A percentile compares a stretch with the other conserved stretches of the same genome.
phyloP scores from a whole-genome alignment of 1,140 invertebrate genomes.

The Orius insidiosus region DNA sequence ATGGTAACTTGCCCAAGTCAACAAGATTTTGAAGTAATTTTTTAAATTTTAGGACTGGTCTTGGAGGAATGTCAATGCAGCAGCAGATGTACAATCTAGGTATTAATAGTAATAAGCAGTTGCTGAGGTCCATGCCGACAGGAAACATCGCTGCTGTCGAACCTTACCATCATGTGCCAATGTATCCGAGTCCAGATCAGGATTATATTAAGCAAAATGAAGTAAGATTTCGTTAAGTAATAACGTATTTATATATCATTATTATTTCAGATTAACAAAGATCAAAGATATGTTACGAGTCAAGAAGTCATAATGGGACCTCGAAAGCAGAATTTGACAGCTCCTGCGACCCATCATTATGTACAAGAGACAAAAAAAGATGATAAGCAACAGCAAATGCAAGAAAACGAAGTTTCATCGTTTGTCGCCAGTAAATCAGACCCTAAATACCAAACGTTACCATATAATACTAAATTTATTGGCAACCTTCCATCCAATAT shows the following conservation, averaged over 20 bases:
- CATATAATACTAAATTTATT: constrained; percentile 42
- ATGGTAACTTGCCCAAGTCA: neutral
- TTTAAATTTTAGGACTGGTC: neutral
- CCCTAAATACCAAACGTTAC: constrained; percentile 84
- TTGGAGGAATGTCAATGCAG: constrained; percentile 14
- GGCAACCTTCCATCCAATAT: constrained; percentile 12
- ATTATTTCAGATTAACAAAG: constrained; percentile 7
- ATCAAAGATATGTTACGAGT: constrained; percentile 8
- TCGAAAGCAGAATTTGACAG: constrained; percentile 5
- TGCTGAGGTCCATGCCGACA: constrained; percentile 26
- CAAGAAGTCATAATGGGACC: constrained; percentile 10
- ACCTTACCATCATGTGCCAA: constrained; percentile 71
- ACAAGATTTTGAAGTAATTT: neutral
- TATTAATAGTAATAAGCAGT: constrained; percentile 15
- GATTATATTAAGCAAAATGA: constrained; percentile 11
- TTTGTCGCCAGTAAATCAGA: constrained; percentile 62
- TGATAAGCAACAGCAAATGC: constrained; percentile 17
- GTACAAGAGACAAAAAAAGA: constrained; percentile 15
- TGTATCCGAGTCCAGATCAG: constrained; percentile 21
- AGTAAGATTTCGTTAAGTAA: constrained; percentile 3
- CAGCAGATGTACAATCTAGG: constrained; percentile 19
- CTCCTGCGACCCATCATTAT: constrained; percentile 15
- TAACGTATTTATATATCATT: neutral
- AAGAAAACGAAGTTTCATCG: constrained; percentile 17
- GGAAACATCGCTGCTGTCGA: constrained; percentile 77